Conservation (phyloP, 2,797 vertebrate genomes). For the Cetoscarus ocellatus region DNA sequence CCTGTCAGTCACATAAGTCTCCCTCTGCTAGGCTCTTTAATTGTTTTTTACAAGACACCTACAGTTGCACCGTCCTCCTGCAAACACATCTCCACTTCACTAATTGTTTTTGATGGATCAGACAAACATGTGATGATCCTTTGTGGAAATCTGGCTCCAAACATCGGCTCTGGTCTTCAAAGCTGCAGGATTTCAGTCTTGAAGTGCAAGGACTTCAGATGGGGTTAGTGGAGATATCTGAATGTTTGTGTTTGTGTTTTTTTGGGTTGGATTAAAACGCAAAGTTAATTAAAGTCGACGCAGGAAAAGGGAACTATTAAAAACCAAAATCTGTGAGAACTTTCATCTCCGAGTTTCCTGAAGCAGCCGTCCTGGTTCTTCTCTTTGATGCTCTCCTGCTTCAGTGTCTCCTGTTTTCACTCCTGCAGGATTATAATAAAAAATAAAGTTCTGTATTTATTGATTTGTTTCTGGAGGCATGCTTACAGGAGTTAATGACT, state of each 20-base stretch:
- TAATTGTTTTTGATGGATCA: constrained; percentile 13
- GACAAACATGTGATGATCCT: constrained; percentile 6
- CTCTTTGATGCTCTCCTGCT: constrained; percentile 58
- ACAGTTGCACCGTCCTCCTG: neutral
- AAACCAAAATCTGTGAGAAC: constrained; percentile 48
- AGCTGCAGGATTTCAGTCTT: neutral
- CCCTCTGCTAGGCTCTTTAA: neutral
- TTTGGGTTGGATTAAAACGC: constrained; percentile 21
- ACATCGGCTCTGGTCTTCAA: neutral
- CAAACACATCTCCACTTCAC: neutral
- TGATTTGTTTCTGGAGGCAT: constrained; percentile 72
- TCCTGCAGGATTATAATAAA: neutral
- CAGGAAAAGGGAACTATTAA: constrained; percentile 34
- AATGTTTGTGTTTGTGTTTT: constrained; percentile 5
- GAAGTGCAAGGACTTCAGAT: neutral
- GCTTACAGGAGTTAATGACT: constrained; percentile 69
- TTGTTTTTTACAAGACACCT: neutral
- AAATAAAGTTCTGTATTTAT: constrained; percentile 59
- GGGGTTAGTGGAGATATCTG: constrained; percentile 6
- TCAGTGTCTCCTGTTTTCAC: constrained; percentile 55
- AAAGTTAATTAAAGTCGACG: constrained; percentile 37
- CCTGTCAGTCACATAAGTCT: neutral
- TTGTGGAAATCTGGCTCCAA: constrained; percentile 1
- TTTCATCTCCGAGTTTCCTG: constrained; percentile 41
- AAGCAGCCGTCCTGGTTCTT: constrained; percentile 45